These are phyloP conservation scores for Callosobruchus maculatus DNA, from an alignment of 2,888 invertebrate species.

Conservation along the genomic window DNA sequence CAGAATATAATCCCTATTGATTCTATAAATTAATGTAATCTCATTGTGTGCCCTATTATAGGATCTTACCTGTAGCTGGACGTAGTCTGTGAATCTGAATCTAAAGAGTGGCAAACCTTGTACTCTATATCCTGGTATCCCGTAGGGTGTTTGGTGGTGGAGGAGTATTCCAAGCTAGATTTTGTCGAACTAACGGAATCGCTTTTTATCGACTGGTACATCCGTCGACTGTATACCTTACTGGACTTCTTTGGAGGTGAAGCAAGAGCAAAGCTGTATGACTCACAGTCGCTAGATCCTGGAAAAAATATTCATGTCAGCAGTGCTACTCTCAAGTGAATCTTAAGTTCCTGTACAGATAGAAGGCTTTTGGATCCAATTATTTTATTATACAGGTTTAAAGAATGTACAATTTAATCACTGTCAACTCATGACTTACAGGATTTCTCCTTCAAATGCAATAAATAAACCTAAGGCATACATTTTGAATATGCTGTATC, in stretches of 20 bases:
- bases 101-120: conserved; percentile 45
- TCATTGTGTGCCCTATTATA: not conserved
- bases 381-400: too few relatives aligned
- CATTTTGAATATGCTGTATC: too few relatives aligned
- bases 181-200: conserved; percentile 42
- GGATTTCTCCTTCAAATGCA: too few relatives aligned
- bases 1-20: too few relatives aligned
- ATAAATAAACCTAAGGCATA: too few relatives aligned
- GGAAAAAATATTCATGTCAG: conserved; percentile 2
- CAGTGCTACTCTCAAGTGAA: too few relatives aligned
- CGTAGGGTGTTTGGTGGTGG: conserved; percentile 43
- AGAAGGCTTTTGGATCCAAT: too few relatives aligned
- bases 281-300: conserved; percentile 36
- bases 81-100: conserved; percentile 39
- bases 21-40: too few relatives aligned
- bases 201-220: conserved; percentile 42
- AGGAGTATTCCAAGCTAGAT: conserved; percentile 43
- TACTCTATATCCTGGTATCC: conserved; percentile 46
- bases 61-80: conserved; percentile 26
- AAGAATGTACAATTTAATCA: too few relatives aligned
- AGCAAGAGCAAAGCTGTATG: conserved; percentile 40
- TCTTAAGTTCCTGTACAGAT: too few relatives aligned
- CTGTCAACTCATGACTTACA: too few relatives aligned
- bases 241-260: conserved; percentile 39
- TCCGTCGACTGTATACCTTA: conserved; percentile 33